Evolutionary conservation across 2,888 invertebrate genomes (phyloP), one percentile per base, ranked within the genome.

Genomic region (Antheraea yamamai): DNA sequence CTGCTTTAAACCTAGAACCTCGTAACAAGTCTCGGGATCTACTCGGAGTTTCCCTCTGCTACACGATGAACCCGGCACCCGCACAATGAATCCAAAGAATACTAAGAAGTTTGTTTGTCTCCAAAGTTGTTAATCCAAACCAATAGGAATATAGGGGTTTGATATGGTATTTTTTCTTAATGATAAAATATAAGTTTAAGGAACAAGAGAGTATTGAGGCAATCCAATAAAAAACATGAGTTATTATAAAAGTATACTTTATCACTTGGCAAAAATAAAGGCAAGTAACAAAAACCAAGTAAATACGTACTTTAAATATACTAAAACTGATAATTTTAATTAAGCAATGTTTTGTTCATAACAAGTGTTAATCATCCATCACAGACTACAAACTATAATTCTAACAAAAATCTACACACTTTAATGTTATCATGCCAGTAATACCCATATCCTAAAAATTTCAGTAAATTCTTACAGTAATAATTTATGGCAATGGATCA

Each of bases 281-380:
- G 79, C 78, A 79, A 79, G 79, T 78, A 76, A 77, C 79, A 78
- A 77, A 74, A 72, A 77, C 74, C 73, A 77, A 74, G 75, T 76
- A 76, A 64, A 73, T 73, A 75, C 73, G 72, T 75, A 73, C 47
- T 70, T 64, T 51, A 66, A 66, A 39, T 55, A 68, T 61, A 52
- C 23, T 72, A 75, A 47, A 51, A 68, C 73, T 68, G 58, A 75
- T 23, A n/a, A 52, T 68, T 64, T 55, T 20, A 75, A 73, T 75
- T 55, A 75, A 73, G 64, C 30, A 66, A 35, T 61, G 52, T 39
- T 61, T 77, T 78, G 75, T 78, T 78, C 72, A 75, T 75, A 77
- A 76, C 73, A 73, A 52, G 26, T 47, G 72, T 66, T 66, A 73
- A 70, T 73, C 75, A 75, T 75, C 73, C 68, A 73, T 52, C 55